Evolutionary conservation across 1,140 invertebrate species (phyloP).

Genomic region (Mylabris phalerata): DNA sequence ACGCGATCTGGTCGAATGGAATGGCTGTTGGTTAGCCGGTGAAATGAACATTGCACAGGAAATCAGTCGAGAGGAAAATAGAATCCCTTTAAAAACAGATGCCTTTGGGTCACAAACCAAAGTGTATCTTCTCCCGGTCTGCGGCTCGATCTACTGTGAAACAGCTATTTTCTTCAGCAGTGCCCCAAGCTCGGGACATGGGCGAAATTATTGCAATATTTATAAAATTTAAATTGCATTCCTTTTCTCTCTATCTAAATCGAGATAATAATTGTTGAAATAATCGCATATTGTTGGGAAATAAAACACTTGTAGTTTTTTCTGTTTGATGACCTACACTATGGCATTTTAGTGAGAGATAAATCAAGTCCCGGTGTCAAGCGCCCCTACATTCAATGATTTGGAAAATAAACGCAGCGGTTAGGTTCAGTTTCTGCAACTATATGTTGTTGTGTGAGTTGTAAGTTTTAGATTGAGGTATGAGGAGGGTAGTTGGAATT

Average conservation of each 20-base stretch:
- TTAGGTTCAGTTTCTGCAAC: background rate
- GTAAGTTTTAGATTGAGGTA: conserved; percentile 2
- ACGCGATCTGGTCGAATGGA: conserved; percentile 6
- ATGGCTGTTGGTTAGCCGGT: conserved; percentile 13
- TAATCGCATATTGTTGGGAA: too few relatives aligned
- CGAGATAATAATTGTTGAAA: too few relatives aligned
- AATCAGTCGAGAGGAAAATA: conserved; percentile 37
- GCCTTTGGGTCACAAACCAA: conserved; percentile 34
- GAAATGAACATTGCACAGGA: conserved; percentile 23
- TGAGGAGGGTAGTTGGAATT: background rate
- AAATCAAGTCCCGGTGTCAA: conserved; percentile 7
- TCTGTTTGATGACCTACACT: too few relatives aligned
- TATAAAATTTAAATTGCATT: too few relatives aligned
- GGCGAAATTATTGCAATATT: background rate
- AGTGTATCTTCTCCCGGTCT: conserved; percentile 21
- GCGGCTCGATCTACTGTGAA: conserved; percentile 11
- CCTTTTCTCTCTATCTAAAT: too few relatives aligned
- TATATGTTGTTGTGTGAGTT: conserved; percentile 1
- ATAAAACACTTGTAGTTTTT: too few relatives aligned
- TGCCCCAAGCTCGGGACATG: background rate
- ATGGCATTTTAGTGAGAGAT: background rate
- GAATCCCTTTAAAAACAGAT: conserved; percentile 40
- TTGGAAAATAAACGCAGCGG: conserved; percentile 14
- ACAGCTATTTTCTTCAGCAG: conserved; percentile 6
- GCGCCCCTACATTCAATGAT: conserved; percentile 12